Conservation (phyloP, 2,888 invertebrate genomes). For the Arenicola marina region DNA sequence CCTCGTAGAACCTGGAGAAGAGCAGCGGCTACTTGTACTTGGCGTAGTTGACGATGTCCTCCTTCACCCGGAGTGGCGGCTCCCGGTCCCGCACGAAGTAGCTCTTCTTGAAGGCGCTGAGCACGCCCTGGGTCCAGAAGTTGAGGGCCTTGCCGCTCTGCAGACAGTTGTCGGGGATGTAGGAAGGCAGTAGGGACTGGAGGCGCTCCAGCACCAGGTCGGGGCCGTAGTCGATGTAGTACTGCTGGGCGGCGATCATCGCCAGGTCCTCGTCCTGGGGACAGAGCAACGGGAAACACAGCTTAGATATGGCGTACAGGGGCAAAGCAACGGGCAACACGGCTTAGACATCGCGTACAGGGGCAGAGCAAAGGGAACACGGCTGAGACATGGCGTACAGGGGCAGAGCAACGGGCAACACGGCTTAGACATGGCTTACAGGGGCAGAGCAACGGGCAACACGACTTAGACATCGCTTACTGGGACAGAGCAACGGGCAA, state of each 20-base stretch:
- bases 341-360: too few relatives aligned
- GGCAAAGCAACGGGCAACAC: too few relatives aligned
- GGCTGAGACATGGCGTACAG: too few relatives aligned
- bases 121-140: conserved; percentile 46
- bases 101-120: conserved; percentile 65
- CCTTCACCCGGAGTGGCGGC: conserved; percentile 67
- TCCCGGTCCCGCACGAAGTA: conserved; percentile 93
- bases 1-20: conserved; percentile 97
- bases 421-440: too few relatives aligned
- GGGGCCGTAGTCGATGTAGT: conserved; percentile 91
- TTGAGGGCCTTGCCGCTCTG: conserved; percentile 38
- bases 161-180: conserved; percentile 80
- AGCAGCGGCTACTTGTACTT: conserved; percentile 98
- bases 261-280: conserved; percentile 94
- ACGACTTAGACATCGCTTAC: too few relatives aligned
- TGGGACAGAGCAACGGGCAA: too few relatives aligned
- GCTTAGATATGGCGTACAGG: conserved; percentile 98
- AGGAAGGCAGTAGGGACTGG: conserved; percentile 86
- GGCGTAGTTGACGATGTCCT: conserved; percentile 95
- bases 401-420: too few relatives aligned
- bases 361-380: too few relatives aligned
- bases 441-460: too few relatives aligned
- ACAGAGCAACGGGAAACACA: conserved; percentile 97
- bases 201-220: conserved; percentile 90
- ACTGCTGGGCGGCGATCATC: conserved; percentile 98